These are phyloP conservation scores for Patiria pectinifera DNA, from an alignment of 53 echinoderm and acorn worm genomes.

Conservation along the genomic window DNA sequence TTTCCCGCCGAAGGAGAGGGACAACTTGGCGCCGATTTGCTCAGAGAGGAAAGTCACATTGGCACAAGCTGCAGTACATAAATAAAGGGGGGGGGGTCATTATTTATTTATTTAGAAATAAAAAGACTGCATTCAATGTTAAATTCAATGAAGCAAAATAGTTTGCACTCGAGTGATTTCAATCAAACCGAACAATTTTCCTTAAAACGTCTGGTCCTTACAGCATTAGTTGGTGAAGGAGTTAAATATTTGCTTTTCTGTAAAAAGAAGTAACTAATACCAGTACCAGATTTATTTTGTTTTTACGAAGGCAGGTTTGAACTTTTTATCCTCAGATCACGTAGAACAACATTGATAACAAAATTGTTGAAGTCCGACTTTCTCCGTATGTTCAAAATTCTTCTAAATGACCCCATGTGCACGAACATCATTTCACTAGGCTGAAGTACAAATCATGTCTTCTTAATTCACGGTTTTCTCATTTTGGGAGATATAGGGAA, in stretches of 20 bases:
- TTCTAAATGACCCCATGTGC: not conserved
- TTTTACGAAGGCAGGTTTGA: no score
- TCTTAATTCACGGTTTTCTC: no score
- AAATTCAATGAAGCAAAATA: no score
- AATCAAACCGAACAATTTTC: not conserved
- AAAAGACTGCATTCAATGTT: not conserved
- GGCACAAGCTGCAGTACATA: slow-evolving; percentile 18
- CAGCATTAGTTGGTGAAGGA: not conserved
- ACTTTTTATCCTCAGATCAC: not conserved
- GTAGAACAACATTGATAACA: not conserved
- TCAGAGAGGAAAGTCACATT: slow-evolving; percentile 22
- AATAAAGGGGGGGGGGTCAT: not conserved
- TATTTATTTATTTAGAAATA: no score
- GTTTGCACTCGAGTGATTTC: no score
- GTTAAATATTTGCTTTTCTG: no score
- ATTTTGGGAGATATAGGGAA: not conserved
- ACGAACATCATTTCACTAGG: not conserved
- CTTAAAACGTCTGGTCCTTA: not conserved
- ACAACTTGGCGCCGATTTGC: slow-evolving; percentile 20
- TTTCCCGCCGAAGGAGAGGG: slow-evolving; percentile 26
- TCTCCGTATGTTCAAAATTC: not conserved
- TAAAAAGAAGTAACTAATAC: no score
- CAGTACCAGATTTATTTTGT: no score
- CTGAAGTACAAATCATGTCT: no score
- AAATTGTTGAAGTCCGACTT: not conserved